A percentile compares a stretch with the other conserved stretches of the same genome.
These are phyloP conservation scores for Tachysurus fulvidraco DNA, from an alignment of 2,113 vertebrate species.

Conservation along the genomic window DNA sequence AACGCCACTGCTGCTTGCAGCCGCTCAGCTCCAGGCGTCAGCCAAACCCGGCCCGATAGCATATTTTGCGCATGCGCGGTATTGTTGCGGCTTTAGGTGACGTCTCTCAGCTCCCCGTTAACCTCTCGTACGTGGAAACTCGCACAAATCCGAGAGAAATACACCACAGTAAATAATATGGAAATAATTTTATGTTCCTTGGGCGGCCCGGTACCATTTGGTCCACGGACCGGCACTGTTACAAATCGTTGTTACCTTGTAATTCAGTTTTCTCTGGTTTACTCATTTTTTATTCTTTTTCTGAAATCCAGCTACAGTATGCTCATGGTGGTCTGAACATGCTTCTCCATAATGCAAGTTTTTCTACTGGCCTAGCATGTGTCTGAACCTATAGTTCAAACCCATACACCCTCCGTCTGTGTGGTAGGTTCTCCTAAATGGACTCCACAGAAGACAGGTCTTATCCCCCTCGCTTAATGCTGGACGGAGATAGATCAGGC, in stretches of 20 bases:
- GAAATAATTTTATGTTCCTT: too few relatives aligned
- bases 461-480: constrained; percentile 12
- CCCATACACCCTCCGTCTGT: not conserved
- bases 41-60: too few relatives aligned
- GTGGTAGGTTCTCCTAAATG: not conserved
- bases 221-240: too few relatives aligned
- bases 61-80: too few relatives aligned
- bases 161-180: too few relatives aligned
- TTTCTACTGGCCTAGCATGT: not conserved
- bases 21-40: too few relatives aligned
- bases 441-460: not conserved
- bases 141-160: too few relatives aligned
- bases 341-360: not conserved
- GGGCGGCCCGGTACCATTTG: too few relatives aligned
- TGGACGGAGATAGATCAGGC: constrained; percentile 47
- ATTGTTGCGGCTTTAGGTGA: too few relatives aligned
- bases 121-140: too few relatives aligned
- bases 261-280: not conserved
- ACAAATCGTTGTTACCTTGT: not conserved
- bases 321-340: not conserved
- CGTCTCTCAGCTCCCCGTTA: too few relatives aligned
- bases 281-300: not conserved
- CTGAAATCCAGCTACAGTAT: not conserved
- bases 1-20: too few relatives aligned
- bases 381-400: not conserved